These are phyloP conservation scores for Cryptocheilus praepositus DNA, from an alignment of 2,888 invertebrate species.

Conservation along the genomic window DNA sequence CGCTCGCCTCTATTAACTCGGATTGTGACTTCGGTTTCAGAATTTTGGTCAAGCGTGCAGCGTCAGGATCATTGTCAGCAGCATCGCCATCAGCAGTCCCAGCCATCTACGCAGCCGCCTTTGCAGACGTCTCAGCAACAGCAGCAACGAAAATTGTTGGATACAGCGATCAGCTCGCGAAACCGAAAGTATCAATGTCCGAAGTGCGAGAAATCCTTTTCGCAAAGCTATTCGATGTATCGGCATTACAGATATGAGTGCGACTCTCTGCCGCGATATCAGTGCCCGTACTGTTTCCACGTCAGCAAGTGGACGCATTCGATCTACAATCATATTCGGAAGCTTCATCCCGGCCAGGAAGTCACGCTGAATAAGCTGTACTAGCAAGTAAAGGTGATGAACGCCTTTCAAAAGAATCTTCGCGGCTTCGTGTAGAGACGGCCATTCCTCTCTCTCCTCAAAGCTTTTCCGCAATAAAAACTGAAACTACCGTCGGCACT, in stretches of 20 bases:
- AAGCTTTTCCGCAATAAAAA: background rate
- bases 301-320: conserved; percentile 69
- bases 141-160: conserved; percentile 19
- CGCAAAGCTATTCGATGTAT: conserved; percentile 69
- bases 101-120: conserved; percentile 2
- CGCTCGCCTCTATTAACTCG: too few relatives aligned
- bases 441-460: background rate
- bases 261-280: conserved; percentile 67
- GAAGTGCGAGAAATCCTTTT: conserved; percentile 67
- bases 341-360: conserved; percentile 60
- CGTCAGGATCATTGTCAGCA: conserved; percentile 5
- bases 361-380: conserved; percentile 63
- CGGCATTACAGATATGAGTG: conserved; percentile 74
- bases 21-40: conserved; percentile 52
- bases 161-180: conserved; percentile 5
- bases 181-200: conserved; percentile 58
- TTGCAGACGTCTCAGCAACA: background rate
- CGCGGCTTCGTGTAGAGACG: background rate
- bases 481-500: background rate
- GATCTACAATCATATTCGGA: conserved; percentile 69
- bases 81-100: conserved; percentile 9
- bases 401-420: conserved; percentile 4
- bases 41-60: conserved; percentile 37
- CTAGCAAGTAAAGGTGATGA: conserved; percentile 29
- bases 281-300: conserved; percentile 70